These are phyloP conservation scores for Zaprionus lineosus DNA, from an alignment of 2,888 invertebrate species.

Conservation along the genomic window DNA sequence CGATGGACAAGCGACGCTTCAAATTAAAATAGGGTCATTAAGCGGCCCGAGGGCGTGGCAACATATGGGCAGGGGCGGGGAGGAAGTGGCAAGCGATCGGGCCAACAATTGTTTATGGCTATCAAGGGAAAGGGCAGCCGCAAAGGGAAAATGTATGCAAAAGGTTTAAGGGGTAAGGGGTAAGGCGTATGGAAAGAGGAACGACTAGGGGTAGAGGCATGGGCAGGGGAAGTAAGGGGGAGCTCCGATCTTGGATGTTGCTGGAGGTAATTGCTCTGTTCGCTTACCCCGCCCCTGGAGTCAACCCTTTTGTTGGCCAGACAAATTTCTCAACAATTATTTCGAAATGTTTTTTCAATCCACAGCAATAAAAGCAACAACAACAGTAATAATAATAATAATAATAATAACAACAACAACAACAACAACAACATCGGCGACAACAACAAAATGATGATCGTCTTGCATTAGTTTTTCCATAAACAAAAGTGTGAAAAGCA, in stretches of 20 bases:
- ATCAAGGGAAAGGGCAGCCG: no score
- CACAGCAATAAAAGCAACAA: conserved; percentile 26
- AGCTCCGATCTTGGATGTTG: no score
- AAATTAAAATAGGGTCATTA: conserved; percentile 79
- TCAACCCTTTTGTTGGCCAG: conserved; percentile 36
- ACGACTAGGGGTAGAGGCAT: no score
- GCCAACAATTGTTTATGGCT: no score
- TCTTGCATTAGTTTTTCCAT: conserved; percentile 56
- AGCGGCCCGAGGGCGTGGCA: conserved; percentile 48
- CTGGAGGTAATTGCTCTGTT: no score
- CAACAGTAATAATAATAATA: conserved; percentile 2
- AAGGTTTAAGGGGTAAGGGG: no score
- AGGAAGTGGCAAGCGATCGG: background rate
- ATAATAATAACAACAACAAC: conserved; percentile 27
- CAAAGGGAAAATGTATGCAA: no score
- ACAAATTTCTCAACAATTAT: conserved; percentile 78
- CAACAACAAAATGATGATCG: conserved; percentile 32
- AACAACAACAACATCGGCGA: conserved; percentile 44
- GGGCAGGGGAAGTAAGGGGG: no score
- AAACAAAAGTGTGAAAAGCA: conserved; percentile 50
- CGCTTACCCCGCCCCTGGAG: background rate
- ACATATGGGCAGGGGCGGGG: conserved; percentile 1
- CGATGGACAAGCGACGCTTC: conserved; percentile 75
- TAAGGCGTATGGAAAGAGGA: no score
- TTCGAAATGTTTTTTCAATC: conserved; percentile 76